Evolutionary conservation across 37 sponge, comb jelly and placozoan genomes (phyloP).

Genomic region (Mnemiopsis leidyi): DNA sequence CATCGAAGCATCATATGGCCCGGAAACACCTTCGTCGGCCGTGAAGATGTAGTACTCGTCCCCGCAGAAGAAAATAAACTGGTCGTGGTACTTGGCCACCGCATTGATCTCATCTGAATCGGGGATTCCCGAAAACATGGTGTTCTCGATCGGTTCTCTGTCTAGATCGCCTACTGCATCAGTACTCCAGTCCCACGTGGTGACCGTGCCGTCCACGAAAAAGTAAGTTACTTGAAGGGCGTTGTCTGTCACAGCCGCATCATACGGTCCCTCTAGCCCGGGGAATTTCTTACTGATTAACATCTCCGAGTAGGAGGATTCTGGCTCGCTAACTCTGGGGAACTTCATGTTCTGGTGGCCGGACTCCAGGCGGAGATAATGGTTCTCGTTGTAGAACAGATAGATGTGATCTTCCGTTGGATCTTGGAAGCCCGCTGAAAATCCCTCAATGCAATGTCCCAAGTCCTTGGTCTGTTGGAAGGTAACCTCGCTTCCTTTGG

Average conservation of each 20-base stretch:
- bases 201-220: neutral
- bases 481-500: neutral
- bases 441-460: neutral
- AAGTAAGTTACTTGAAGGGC: neutral
- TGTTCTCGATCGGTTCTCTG: neutral
- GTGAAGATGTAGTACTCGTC: conserved; percentile 8
- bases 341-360: neutral
- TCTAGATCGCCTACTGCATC: neutral
- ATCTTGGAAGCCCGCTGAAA: neutral
- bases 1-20: neutral
- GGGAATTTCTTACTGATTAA: neutral
- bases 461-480: neutral
- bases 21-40: neutral
- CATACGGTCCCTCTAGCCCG: neutral
- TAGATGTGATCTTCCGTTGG: neutral
- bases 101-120: neutral
- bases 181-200: neutral
- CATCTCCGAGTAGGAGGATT: neutral
- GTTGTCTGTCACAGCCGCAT: conserved; percentile 36
- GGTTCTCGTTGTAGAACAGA: neutral
- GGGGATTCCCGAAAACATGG: neutral
- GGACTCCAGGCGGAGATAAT: neutral
- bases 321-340: neutral
- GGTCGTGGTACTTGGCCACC: neutral
- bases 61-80: neutral